Percentiles rank a stretch among this genome's conserved stretches.
Evolutionary conservation across 2,797 vertebrate species (phyloP).

Genomic region (Girardinus metallicus): DNA sequence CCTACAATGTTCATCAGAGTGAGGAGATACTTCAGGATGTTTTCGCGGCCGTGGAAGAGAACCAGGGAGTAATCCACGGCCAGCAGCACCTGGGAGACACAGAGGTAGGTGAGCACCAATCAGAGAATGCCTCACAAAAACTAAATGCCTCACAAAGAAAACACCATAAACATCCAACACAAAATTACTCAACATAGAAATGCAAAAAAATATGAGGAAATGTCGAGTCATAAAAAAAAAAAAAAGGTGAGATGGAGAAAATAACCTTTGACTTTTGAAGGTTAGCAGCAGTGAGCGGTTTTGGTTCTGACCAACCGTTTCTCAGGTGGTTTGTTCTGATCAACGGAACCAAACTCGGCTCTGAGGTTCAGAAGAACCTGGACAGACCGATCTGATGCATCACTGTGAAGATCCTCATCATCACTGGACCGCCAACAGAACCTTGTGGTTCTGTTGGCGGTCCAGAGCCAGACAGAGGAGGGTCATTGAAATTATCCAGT

Average conservation of each 20-base stretch:
- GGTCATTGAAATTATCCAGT: background rate
- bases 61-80: constrained; percentile 95
- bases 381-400: background rate
- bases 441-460: background rate
- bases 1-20: constrained; percentile 98
- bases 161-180: background rate
- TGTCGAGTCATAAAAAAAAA: background rate
- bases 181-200: background rate
- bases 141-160: background rate
- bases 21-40: constrained; percentile 95
- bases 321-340: background rate
- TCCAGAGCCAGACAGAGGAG: background rate
- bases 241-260: background rate
- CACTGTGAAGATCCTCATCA: background rate
- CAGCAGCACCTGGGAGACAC: constrained; percentile 83
- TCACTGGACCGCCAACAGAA: too few relatives aligned
- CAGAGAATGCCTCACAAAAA: too few relatives aligned
- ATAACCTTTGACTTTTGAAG: background rate
- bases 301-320: background rate
- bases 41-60: constrained; percentile 92
- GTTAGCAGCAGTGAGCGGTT: background rate
- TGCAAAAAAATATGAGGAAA: background rate
- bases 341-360: background rate
- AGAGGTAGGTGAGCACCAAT: background rate
- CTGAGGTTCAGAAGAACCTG: background rate